These are phyloP conservation scores for Copidosoma floridanum DNA, from an alignment of 1,140 invertebrate genomes.

Conservation along the genomic window DNA sequence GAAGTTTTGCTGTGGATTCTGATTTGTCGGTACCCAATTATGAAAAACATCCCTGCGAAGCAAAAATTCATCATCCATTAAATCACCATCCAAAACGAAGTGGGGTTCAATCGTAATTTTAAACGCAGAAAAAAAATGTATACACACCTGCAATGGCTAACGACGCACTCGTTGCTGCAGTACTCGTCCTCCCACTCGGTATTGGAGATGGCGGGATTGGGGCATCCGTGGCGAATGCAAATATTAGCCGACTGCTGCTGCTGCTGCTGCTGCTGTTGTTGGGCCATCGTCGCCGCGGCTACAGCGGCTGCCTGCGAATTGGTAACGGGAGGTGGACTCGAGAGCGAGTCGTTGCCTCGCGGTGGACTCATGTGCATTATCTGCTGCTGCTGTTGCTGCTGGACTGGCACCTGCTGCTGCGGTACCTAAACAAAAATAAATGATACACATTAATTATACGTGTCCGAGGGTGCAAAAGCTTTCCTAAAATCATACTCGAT, in stretches of 20 bases:
- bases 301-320: slow-evolving; percentile 43
- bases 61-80: slow-evolving; percentile 4
- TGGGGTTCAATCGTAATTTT: no score
- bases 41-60: slow-evolving; percentile 84
- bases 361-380: slow-evolving; percentile 53
- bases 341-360: slow-evolving; percentile 45
- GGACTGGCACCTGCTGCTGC: slow-evolving; percentile 49
- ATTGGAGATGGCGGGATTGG: slow-evolving; percentile 85
- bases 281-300: slow-evolving; percentile 47
- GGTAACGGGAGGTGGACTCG: slow-evolving; percentile 46
- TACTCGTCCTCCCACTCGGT: slow-evolving; percentile 97
- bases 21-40: slow-evolving; percentile 83
- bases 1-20: slow-evolving; percentile 66
- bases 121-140: no score
- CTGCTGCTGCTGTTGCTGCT: slow-evolving; percentile 45
- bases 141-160: slow-evolving; percentile 88
- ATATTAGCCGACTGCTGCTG: slow-evolving; percentile 60
- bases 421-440: slow-evolving; percentile 42
- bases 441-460: no score
- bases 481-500: no score
- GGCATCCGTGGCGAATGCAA: slow-evolving; percentile 87
- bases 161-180: slow-evolving; percentile 96
- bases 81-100: no score
- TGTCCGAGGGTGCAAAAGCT: no score
- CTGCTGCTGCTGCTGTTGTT: slow-evolving; percentile 55